Conservation (phyloP, 30 jellyfish, hydroid and myxozoan species). For the Clytia hemisphaerica region DNA sequence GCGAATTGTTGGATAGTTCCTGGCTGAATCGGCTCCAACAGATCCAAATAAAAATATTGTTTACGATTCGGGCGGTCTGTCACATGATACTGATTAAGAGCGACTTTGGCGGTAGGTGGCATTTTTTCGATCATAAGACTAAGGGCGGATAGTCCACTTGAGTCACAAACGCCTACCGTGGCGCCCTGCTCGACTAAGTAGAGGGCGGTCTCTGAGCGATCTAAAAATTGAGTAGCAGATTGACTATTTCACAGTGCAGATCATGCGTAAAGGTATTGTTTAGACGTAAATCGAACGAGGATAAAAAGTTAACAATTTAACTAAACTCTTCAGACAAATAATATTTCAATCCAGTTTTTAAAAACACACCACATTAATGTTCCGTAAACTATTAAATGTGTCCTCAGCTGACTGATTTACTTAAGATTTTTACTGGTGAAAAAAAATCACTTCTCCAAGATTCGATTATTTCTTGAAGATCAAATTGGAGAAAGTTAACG, state of each 20-base stretch:
- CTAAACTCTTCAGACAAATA: too few species aligned
- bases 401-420: too few species aligned
- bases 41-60: slow-evolving; percentile 61
- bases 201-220: slow-evolving; percentile 91
- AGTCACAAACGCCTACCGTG: slow-evolving; percentile 75
- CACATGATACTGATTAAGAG: slow-evolving; percentile 64
- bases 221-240: background rate
- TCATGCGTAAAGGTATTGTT: background rate
- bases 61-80: slow-evolving; percentile 86
- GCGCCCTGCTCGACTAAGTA: slow-evolving; percentile 67
- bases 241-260: background rate
- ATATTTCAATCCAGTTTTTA: too few species aligned
- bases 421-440: too few species aligned
- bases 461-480: too few species aligned
- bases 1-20: slow-evolving; percentile 45
- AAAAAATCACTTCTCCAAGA: too few species aligned
- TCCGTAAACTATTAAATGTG: too few species aligned
- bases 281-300: too few species aligned
- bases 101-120: slow-evolving; percentile 93
- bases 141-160: slow-evolving; percentile 77
- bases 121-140: slow-evolving; percentile 76
- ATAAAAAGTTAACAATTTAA: too few species aligned
- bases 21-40: slow-evolving; percentile 65
- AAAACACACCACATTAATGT: too few species aligned
- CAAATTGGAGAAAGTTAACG: too few species aligned